These are phyloP conservation scores for Sphinx pinastri DNA, from an alignment of 2,888 invertebrate species.

Conservation along the genomic window DNA sequence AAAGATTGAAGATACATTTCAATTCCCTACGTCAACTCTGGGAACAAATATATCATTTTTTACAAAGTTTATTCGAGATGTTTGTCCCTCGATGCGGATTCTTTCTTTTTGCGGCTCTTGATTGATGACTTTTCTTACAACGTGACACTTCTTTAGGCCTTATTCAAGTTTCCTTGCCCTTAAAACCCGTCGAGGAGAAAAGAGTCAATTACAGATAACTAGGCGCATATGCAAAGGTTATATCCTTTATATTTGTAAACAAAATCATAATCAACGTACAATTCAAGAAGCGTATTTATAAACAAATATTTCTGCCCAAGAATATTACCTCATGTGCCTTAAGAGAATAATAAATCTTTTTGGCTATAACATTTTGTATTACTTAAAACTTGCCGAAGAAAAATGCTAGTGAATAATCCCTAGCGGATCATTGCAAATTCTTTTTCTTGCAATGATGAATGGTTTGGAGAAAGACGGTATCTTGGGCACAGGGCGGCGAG, in stretches of 20 bases:
- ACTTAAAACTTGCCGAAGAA: neutral
- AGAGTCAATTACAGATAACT: constrained; percentile 60
- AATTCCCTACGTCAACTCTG: constrained; percentile 54
- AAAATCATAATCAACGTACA: neutral
- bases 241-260: neutral
- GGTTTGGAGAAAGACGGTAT: constrained; percentile 45
- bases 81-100: constrained; percentile 60
- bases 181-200: constrained; percentile 55
- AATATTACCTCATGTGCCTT: neutral
- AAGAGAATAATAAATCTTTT: neutral
- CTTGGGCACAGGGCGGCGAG: constrained; percentile 46
- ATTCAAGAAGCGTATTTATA: neutral
- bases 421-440: constrained; percentile 7
- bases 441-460: constrained; percentile 51
- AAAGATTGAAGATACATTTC: constrained; percentile 27
- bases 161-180: constrained; percentile 54
- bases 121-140: constrained; percentile 73
- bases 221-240: constrained; percentile 39
- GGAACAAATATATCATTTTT: constrained; percentile 24
- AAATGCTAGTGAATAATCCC: neutral
- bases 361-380: neutral
- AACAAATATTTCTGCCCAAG: neutral
- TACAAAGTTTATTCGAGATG: constrained; percentile 48
- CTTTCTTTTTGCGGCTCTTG: constrained; percentile 66
- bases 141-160: constrained; percentile 60